Percentiles rank a stretch among this genome's conserved stretches.
These are phyloP conservation scores for Tribolium freemani DNA, from an alignment of 2,888 invertebrate species.

Conservation along the genomic window DNA sequence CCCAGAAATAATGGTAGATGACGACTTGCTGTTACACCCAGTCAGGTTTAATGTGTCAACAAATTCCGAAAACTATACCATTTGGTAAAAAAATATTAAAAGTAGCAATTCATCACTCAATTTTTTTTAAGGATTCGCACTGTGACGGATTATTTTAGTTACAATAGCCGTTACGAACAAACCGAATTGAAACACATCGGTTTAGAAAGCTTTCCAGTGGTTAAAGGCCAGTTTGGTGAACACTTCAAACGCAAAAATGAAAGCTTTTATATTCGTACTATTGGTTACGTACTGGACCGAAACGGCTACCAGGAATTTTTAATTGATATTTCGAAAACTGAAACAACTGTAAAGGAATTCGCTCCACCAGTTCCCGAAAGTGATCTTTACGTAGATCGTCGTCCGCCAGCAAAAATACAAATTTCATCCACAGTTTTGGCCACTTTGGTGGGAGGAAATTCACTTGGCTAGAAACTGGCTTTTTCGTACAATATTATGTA, in stretches of 20 bases:
- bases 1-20: neutral
- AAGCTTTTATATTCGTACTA: constrained; percentile 10
- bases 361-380: too few species aligned
- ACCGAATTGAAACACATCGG: neutral
- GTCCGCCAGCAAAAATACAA: neutral
- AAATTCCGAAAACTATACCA: neutral
- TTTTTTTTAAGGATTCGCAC: neutral
- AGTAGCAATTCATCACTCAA: neutral
- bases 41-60: neutral
- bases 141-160: constrained; percentile 7
- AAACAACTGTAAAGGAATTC: neutral
- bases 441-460: neutral
- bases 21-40: neutral
- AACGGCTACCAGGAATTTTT: constrained; percentile 17
- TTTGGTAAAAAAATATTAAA: neutral
- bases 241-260: constrained; percentile 7
- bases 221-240: constrained; percentile 17
- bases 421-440: neutral
- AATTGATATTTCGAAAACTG: constrained; percentile 13
- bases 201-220: neutral
- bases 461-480: neutral
- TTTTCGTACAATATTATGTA: neutral
- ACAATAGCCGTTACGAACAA: constrained; percentile 17
- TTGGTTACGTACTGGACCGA: constrained; percentile 16
- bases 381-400: neutral